These are phyloP conservation scores for Lichenostomus cassidix DNA, from an alignment of 2,113 vertebrate species.

Conservation along the genomic window DNA sequence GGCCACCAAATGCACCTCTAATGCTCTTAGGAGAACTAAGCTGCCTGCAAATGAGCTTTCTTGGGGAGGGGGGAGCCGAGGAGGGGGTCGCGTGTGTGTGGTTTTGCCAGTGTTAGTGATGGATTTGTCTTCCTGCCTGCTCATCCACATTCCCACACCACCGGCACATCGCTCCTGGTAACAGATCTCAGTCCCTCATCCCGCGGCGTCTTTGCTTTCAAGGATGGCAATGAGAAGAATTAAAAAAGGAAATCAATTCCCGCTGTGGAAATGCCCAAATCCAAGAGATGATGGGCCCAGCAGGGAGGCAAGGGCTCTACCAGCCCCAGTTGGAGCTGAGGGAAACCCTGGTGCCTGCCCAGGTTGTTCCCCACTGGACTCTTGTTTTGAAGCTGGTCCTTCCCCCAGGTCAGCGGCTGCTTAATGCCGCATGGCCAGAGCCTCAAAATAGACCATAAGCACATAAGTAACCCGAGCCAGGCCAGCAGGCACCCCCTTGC, in stretches of 20 bases:
- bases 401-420: conserved; percentile 46
- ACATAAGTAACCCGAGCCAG: conserved; percentile 53
- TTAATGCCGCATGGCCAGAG: not conserved
- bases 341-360: rapidly evolving
- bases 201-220: not conserved
- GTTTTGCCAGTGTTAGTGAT: not conserved
- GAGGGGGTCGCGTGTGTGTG: not conserved
- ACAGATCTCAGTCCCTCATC: rapidly evolving
- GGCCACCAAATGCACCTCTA: conserved; percentile 51
- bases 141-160: not conserved
- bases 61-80: not conserved
- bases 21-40: conserved; percentile 63
- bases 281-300: not conserved
- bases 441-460: conserved; percentile 72
- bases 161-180: rapidly evolving
- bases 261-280: not conserved
- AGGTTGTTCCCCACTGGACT: not conserved
- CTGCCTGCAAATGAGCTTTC: conserved; percentile 30
- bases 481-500: not conserved
- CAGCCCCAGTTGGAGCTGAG: rapidly evolving
- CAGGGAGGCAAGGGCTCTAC: not conserved
- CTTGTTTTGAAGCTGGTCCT: conserved; percentile 60
- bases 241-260: not conserved
- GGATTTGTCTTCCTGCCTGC: not conserved
- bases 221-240: not conserved